Conservation (phyloP, 1,140 invertebrate species). For the Aleiodes sp. region DNA sequence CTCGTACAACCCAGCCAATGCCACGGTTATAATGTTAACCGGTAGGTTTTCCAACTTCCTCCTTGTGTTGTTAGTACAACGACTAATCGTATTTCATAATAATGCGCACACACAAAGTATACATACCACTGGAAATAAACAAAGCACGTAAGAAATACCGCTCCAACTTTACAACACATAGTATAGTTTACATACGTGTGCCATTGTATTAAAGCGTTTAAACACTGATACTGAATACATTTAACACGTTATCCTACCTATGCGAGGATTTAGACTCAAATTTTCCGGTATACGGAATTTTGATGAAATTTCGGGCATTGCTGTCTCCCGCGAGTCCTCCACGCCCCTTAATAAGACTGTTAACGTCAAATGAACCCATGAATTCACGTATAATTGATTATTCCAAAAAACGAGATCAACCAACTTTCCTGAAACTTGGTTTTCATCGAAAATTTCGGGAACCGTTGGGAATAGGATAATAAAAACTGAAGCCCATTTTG, state of each 20-base stretch:
- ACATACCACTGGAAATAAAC: constrained; percentile 56
- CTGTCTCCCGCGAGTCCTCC: constrained; percentile 45
- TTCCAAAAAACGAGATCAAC: no score
- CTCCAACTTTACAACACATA: constrained; percentile 23
- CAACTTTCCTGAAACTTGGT: no score
- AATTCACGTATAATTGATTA: background rate
- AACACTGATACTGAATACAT: constrained; percentile 17
- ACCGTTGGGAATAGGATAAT: no score
- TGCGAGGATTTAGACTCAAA: constrained; percentile 36
- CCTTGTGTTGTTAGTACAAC: constrained; percentile 30
- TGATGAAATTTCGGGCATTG: constrained; percentile 66
- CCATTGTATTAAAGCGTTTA: constrained; percentile 23
- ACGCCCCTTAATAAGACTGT: background rate
- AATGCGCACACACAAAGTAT: constrained; percentile 45
- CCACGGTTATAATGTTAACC: constrained; percentile 13
- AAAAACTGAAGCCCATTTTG: no score
- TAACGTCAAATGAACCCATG: background rate
- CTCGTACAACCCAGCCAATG: constrained; percentile 9
- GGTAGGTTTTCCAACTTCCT: background rate
- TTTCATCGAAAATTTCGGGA: no score
- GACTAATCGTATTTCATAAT: constrained; percentile 58
- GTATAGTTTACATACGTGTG: constrained; percentile 29
- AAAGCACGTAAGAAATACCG: constrained; percentile 51
- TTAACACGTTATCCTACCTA: background rate
- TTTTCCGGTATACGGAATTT: constrained; percentile 59